Evolutionary conservation across 53 echinoderm and acorn worm genomes (phyloP), one percentile per base, ranked within the genome.

Genomic region (Glandiceps talaboti): DNA sequence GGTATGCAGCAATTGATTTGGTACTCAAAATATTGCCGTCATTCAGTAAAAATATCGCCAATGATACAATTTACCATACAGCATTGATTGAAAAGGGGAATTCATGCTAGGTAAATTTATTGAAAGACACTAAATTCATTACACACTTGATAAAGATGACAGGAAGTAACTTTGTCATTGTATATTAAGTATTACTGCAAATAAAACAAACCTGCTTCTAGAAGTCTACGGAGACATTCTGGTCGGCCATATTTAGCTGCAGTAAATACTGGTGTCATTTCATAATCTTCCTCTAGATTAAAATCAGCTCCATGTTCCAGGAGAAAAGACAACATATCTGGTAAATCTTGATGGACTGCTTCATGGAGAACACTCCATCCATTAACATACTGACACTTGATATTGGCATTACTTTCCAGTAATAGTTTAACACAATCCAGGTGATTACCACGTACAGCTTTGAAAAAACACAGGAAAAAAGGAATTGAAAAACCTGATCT

Each of bases 281-380:
- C 86, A 80, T 89, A 85, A 76, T 91, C 90, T 73, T 91, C 91
- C 27, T 26, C 77, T 0, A 81, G 74, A n/a, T 77, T 87, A 26
- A 86, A 29, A 25, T 83, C 74, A 28, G 91, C 91, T 25, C 85
- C 90, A 1, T 83, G 84, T 74, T 83, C 75, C 20, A 94, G 86
- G 0, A 94, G 82, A 28, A 78, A 74, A 31, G 29, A 74, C 1
- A 87, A 77, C 30, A 90, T 85, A 27, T 78, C 77, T 10, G 77
- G 31, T 31, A 85, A 84, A 0, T 90, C 94, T 29, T 79, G 82
- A 33, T 75, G 87, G 29, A 91, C 89, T 0, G 90, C 94, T 33
- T 91, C 86, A n/a, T 94, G 94, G 33, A 94, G 86, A 25, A 85
- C 81, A 0, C 91, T 88, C 90, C 88, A 89, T 30, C 89, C 94